A percentile compares a stretch with the other conserved stretches of the same genome.
Conservation (phyloP, 1,140 invertebrate genomes). For the Leptonema lineaticorne region DNA sequence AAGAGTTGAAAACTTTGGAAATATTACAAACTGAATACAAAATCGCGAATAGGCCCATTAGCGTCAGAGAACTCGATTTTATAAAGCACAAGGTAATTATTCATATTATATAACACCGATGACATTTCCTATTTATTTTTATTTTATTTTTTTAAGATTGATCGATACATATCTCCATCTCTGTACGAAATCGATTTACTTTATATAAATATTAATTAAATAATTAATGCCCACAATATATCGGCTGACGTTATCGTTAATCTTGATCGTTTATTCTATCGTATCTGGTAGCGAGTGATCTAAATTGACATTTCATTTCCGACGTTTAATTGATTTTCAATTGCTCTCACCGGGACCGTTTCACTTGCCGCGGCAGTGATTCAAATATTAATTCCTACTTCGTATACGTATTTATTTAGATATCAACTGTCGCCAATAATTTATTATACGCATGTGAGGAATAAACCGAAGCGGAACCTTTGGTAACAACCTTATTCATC, state of each 20-base stretch:
- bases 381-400: slow-evolving; percentile 2
- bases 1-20: slow-evolving; percentile 84
- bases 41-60: slow-evolving; percentile 71
- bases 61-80: slow-evolving; percentile 68
- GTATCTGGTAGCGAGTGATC: slow-evolving; percentile 4
- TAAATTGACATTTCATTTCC: slow-evolving; percentile 37
- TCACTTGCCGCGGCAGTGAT: neutral
- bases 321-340: slow-evolving; percentile 41
- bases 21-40: slow-evolving; percentile 82
- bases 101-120: neutral
- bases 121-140: neutral
- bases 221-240: slow-evolving; percentile 12
- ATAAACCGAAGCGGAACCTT: neutral
- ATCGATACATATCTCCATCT: no score
- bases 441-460: neutral
- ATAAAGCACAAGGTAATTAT: slow-evolving; percentile 59
- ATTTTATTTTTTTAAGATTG: no score
- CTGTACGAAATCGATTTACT: slow-evolving; percentile 13
- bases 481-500: no score
- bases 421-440: neutral
- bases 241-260: slow-evolving; percentile 19
- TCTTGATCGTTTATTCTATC: slow-evolving; percentile 23
- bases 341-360: neutral
- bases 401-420: slow-evolving; percentile 2
- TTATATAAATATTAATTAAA: slow-evolving; percentile 21